phyloP scores from a whole-genome alignment of 2,113 vertebrate species.

The Canis aureus region DNA sequence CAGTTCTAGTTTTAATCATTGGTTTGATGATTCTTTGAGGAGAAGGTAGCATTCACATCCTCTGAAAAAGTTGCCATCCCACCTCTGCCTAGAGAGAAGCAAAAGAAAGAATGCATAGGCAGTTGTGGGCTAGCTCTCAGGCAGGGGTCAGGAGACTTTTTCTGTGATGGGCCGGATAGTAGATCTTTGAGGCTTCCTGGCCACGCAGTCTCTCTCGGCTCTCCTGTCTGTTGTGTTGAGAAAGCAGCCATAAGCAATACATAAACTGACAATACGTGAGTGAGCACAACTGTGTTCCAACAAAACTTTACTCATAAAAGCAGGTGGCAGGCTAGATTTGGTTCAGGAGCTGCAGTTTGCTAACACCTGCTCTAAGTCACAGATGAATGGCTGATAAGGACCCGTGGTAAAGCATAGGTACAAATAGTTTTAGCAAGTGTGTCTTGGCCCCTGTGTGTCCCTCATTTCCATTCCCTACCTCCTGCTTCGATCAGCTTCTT shows the following conservation, averaged over 20 bases:
- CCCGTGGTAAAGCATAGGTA: not conserved
- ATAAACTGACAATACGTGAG: fast-evolving
- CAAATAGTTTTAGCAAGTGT: no score
- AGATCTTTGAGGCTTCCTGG: not conserved
- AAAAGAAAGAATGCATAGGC: no score
- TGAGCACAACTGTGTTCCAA: not conserved
- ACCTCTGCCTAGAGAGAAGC: not conserved
- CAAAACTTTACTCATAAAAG: not conserved
- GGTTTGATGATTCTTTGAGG: not conserved
- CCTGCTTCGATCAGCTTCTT: not conserved
- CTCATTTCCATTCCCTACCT: not conserved
- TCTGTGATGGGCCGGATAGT: not conserved
- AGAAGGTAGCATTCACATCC: not conserved
- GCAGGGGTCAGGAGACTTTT: no score
- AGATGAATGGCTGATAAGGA: not conserved
- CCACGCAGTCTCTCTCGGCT: not conserved
- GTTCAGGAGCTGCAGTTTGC: not conserved
- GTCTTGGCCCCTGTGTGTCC: not conserved
- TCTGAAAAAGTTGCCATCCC: not conserved
- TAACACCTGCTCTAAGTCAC: not conserved
- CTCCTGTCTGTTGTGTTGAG: not conserved
- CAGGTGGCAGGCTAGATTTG: not conserved
- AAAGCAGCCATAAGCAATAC: not conserved
- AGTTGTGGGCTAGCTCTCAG: not conserved
- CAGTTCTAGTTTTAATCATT: not conserved